Base-by-base conservation (phyloP, 2,113 vertebrate genomes). In the Malurus melanocephalus region DNA sequence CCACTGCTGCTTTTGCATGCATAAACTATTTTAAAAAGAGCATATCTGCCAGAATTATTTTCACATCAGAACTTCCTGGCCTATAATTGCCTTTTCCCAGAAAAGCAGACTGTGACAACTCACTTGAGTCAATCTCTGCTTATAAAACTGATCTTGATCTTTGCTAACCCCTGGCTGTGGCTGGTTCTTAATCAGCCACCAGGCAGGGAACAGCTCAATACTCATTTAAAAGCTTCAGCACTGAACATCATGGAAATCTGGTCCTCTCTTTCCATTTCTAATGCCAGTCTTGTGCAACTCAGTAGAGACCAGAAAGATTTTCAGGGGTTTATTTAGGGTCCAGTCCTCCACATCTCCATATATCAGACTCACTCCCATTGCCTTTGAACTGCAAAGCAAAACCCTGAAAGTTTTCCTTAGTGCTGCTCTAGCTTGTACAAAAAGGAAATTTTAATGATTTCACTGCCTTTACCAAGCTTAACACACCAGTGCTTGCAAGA, bases 41-140 rank as follows among this genome's bases (percentile, higher is more conserved):
- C 4, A 0, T n/a, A 73, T 75, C 57, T 87, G 86, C 60, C 86
- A 88, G 91, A 88, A 84, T 68, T 33, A 80, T 61, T 86, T 91
- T 82, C 80, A 90, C 32, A 68, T 86, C 74, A 72, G 61, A 93
- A 86, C 73, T 76, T 84, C 45, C 24, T 13, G 30, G 59, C 51
- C 69, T 90, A 24, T 57, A 86, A 87, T 38, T 73, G 69, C 67
- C 35, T 90, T 77, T 84, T 78, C 75, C 69, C 80, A 90, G 82
- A 87, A 81, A 89, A 83, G 48, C 68, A 69, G 28, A 35, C 19
- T 30, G 17, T 48, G 76, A 85, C 86, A 73, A 62, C 38, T 69
- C 66, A 40, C 46, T 93, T 43, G 64, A 69, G 68, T 81, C 80
- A 61, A 57, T 26, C 38, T 27, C 30, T 76, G 59, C 77, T 90